These are phyloP conservation scores for Trachelus tabidus DNA, from an alignment of 2,888 invertebrate genomes.

Conservation along the genomic window DNA sequence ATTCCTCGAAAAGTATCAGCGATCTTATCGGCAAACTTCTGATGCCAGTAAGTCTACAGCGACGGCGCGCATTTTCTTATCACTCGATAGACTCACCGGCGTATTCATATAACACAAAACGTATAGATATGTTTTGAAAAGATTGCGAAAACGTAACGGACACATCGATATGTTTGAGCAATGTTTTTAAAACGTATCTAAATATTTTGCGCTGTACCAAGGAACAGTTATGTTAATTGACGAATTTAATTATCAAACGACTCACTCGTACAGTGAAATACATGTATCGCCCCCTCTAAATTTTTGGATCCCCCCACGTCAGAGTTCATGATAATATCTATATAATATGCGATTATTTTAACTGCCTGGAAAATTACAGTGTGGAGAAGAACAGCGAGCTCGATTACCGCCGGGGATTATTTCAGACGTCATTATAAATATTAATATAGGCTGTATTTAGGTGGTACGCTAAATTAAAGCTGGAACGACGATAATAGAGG, in stretches of 20 bases:
- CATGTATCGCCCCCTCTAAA: not conserved
- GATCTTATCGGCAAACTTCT: not conserved
- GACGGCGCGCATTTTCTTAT: constrained; percentile 30
- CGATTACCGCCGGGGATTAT: not conserved
- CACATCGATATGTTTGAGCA: too few relatives aligned
- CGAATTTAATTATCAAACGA: not conserved
- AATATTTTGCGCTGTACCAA: too few relatives aligned
- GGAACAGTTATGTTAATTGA: not conserved
- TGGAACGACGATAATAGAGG: not conserved
- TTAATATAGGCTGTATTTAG: not conserved
- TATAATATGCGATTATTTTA: not conserved
- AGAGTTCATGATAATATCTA: not conserved
- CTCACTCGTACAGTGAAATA: too few relatives aligned
- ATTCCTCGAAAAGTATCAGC: not conserved
- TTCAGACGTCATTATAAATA: not conserved
- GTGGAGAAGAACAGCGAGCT: not conserved
- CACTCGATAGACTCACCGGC: constrained; percentile 1
- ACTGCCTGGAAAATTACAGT: not conserved
- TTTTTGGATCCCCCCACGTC: not conserved
- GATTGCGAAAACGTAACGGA: too few relatives aligned
- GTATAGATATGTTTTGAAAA: too few relatives aligned
- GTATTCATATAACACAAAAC: not conserved
- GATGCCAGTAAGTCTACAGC: constrained; percentile 41
- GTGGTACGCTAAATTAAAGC: not conserved
- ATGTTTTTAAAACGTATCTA: too few relatives aligned